Percentiles rank a stretch among this genome's conserved stretches.
phyloP scores from a whole-genome alignment of 2,888 invertebrate genomes.

The Drosophila recens region DNA sequence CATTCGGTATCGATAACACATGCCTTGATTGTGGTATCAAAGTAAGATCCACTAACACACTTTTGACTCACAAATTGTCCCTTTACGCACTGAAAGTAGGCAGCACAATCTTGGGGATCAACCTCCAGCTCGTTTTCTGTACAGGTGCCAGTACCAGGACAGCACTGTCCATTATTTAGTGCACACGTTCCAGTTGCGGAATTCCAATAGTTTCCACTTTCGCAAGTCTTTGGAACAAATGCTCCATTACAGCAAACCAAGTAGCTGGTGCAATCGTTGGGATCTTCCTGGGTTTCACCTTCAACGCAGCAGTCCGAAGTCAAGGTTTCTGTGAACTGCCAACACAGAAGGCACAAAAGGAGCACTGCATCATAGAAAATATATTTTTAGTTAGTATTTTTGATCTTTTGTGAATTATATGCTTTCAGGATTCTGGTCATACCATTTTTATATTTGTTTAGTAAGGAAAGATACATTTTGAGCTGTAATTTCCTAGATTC shows the following conservation, averaged over 20 bases:
- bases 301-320: slow-evolving; percentile 47
- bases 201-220: slow-evolving; percentile 35
- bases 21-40: slow-evolving; percentile 3
- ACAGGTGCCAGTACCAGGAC: slow-evolving; percentile 24
- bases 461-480: slow-evolving; percentile 24
- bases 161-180: slow-evolving; percentile 26
- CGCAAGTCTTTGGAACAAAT: slow-evolving; percentile 38
- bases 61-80: slow-evolving; percentile 30
- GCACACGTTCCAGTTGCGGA: slow-evolving; percentile 1
- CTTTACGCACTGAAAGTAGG: slow-evolving; percentile 46
- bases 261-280: slow-evolving; percentile 40
- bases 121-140: slow-evolving; percentile 18
- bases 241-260: slow-evolving; percentile 48
- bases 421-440: background rate
- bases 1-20: slow-evolving; percentile 45
- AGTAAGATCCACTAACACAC: slow-evolving; percentile 40
- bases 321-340: slow-evolving; percentile 27
- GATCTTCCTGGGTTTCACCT: slow-evolving; percentile 48
- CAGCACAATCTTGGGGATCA: slow-evolving; percentile 56
- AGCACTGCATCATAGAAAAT: slow-evolving; percentile 26
- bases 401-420: background rate
- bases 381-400: background rate
- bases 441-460: slow-evolving; percentile 24
- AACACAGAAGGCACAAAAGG: slow-evolving; percentile 36
- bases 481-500: slow-evolving; percentile 12